These are phyloP conservation scores for Drosophila tsacasi DNA, from an alignment of 1,140 invertebrate species.

Conservation along the genomic window DNA sequence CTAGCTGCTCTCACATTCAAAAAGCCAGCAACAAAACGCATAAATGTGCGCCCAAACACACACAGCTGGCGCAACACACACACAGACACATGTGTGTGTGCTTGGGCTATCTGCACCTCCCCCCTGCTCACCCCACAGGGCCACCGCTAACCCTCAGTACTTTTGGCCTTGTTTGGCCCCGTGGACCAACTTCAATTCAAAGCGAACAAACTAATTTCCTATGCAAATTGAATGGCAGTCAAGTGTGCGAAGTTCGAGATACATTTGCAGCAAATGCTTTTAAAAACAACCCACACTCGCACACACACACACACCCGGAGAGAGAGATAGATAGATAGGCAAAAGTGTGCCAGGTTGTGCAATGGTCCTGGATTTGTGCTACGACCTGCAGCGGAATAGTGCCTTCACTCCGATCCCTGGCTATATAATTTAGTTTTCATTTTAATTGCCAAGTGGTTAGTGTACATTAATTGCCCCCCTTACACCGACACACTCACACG, in stretches of 20 bases:
- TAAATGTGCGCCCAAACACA: conserved; percentile 66
- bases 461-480: conserved; percentile 75
- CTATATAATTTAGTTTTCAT: conserved; percentile 79
- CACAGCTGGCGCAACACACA: conserved; percentile 19
- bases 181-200: conserved; percentile 83
- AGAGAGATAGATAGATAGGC: background rate
- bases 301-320: background rate
- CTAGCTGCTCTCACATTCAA: conserved; percentile 55
- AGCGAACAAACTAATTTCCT: conserved; percentile 83
- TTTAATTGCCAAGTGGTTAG: conserved; percentile 80
- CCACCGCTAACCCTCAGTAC: conserved; percentile 36
- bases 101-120: background rate
- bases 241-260: conserved; percentile 83
- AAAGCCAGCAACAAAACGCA: conserved; percentile 70
- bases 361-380: conserved; percentile 38
- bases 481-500: background rate
- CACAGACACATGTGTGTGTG: conserved; percentile 2
- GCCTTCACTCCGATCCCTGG: conserved; percentile 10
- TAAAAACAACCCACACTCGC: conserved; percentile 63
- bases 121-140: background rate
- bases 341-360: conserved; percentile 40
- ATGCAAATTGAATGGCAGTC: conserved; percentile 83
- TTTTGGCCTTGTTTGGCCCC: conserved; percentile 79
- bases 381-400: conserved; percentile 1
- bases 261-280: conserved; percentile 82